Base-by-base conservation (phyloP, 35 echinoderm and acorn worm genomes). In the Stichopus chloronotus region DNA sequence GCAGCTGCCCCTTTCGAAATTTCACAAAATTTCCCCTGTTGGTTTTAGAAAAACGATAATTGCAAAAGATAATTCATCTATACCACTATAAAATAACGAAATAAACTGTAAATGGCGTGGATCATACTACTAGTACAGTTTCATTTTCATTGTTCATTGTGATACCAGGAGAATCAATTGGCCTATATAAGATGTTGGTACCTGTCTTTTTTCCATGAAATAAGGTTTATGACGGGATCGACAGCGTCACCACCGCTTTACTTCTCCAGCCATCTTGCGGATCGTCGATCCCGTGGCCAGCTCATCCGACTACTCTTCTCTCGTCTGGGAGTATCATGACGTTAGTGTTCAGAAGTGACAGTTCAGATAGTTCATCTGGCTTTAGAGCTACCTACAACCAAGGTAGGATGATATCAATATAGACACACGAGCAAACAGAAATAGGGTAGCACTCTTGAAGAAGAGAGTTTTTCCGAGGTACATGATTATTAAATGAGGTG, bases 281-380 rank as follows among this genome's bases (percentile, higher is more conserved):
- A 20, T n/a, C 19, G n/a, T 14, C 17, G 69, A 74, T 74, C 21
- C 30, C 59, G 30, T 87, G 84, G 84, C 84, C 84, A 19, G 20
- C 55, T 59, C 59, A 59, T 53, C 84, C 84, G 59, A 55, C 55
- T 9, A 87, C 58, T 13, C 17, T 87, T 9, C 84, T 56, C 9
- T 87, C 84, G 12, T 59, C 84, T 59, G 84, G 84, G 17, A 59
- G 59, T 4, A 57, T 20, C 8, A 87, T 87, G 55, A 87, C 57
- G n/a, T 10, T 87, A 13, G n/a, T 59, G 16, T 20, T 87, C 55
- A 63, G 5, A 59, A 87, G 13, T 20, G 21, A 63, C 57, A 8
- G 9, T 63, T 4, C 55, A 4, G 24, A 87, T 57, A 63, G 55
- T 17, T 8, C 55, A 5, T 54, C 53, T 58, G 55, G 55, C 7